Percentiles rank a stretch among this genome's conserved stretches.
Evolutionary conservation across 1,140 invertebrate species (phyloP).

Genomic region (Steinernema khuongi): DNA sequence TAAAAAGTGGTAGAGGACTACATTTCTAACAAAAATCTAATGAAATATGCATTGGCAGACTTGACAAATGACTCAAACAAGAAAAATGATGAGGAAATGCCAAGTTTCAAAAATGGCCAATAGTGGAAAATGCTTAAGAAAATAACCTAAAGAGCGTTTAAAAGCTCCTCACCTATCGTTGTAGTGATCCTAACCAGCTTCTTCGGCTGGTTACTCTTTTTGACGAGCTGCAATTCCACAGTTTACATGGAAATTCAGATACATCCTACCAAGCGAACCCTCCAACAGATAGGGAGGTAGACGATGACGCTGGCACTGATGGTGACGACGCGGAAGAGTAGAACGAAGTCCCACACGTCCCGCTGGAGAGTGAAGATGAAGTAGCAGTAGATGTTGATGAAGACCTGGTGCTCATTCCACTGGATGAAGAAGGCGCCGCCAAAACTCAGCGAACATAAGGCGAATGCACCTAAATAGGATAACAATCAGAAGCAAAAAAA

Average conservation of each 20-base stretch:
- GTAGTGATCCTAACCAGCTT: background rate
- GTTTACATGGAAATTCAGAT: background rate
- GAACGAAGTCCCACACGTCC: background rate
- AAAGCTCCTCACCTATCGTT: background rate
- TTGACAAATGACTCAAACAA: too few relatives aligned
- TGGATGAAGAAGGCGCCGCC: background rate
- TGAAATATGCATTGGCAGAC: too few relatives aligned
- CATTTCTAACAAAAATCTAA: too few relatives aligned
- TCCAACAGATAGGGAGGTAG: background rate
- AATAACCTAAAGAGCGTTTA: too few relatives aligned
- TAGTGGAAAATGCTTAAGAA: too few relatives aligned
- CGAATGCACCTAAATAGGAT: background rate
- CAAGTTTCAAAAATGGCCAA: background rate
- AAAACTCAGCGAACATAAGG: background rate
- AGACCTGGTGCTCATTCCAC: background rate
- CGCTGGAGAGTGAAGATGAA: conserved; percentile 1
- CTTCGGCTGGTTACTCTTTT: background rate
- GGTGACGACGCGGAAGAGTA: background rate
- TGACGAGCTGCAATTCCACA: background rate
- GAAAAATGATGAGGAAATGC: background rate
- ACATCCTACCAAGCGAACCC: background rate
- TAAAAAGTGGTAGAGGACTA: too few relatives aligned
- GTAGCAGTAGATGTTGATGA: conserved; percentile 10
- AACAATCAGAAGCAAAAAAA: background rate
- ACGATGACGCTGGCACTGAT: background rate